Base-by-base conservation (phyloP, 92 coral and sea anemone genomes). In the Epizoanthus stellaris region DNA sequence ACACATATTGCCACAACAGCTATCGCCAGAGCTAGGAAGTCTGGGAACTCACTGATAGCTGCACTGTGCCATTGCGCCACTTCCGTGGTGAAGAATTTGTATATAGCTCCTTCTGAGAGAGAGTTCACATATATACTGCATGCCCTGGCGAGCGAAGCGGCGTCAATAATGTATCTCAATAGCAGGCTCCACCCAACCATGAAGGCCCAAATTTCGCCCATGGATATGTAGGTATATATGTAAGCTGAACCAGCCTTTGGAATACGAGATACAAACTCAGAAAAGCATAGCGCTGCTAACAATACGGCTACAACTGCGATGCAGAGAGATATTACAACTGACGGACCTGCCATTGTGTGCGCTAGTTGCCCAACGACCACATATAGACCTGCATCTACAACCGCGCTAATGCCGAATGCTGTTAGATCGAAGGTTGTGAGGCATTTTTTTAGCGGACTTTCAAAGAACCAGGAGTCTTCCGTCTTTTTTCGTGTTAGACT, bases 141-240 rank as follows among this genome's bases (percentile, higher is more conserved):
- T 2, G 91, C 91, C 13, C 82, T n/a, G 19, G 96, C 98, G 54
- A 90, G 89, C 4, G 95, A 86, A 25, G 98, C 92, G 5, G 92
- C 86, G 21, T 84, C 80, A 34, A 94, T 79, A 16, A 90, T 20
- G 59, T 88, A 94, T 23, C 91, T 94, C 0, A 93, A 87, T 2
- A 93, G 39, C 95, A 94, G 86, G 60, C 92, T 85, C 98, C 98
- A 94, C 17, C 98, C 98, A 1, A 88, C 82, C 5, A 93, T 17
- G 72, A 94, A 94, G 2, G 95, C 98, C 85, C 91, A 93, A 9
- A 94, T 23, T 72, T 94, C 98, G 15, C 98, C 98, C 71, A 94
- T 86, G 66, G 85, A 85, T 12, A 88, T 91, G 58, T 94, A 94
- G 9, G 90, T 90, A 81, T 91, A 94, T 62, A 91, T 92, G 75